A percentile compares a stretch with the other conserved stretches of the same genome.
Conservation (phyloP, 2,113 vertebrate genomes). For the Oostethus manadensis region DNA sequence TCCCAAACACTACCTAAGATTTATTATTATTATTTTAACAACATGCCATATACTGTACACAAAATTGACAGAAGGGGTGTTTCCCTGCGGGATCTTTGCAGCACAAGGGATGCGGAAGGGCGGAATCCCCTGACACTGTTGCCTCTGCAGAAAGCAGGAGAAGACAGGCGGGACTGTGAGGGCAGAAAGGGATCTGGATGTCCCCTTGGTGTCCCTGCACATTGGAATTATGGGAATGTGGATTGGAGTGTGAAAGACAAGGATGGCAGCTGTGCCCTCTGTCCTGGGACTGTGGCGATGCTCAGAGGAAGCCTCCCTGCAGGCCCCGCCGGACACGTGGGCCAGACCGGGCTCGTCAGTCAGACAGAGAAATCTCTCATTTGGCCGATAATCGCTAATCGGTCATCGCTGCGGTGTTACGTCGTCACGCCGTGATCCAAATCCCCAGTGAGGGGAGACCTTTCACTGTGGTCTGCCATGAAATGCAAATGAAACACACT, state of each 20-base stretch:
- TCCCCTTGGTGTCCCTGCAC: slow-evolving; percentile 50
- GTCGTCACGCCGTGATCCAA: slow-evolving; percentile 33
- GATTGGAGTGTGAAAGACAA: slow-evolving; percentile 56
- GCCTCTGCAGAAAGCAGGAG: slow-evolving; percentile 37
- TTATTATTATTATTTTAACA: neutral
- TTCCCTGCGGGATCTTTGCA: slow-evolving; percentile 26
- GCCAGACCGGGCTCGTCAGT: slow-evolving; percentile 37
- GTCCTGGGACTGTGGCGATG: slow-evolving; percentile 46
- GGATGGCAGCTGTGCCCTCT: slow-evolving; percentile 62
- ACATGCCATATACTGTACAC: neutral
- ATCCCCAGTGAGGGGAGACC: slow-evolving; percentile 25
- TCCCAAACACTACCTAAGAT: neutral
- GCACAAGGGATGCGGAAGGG: slow-evolving; percentile 21
- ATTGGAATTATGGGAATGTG: slow-evolving; percentile 55
- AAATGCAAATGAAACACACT: slow-evolving; percentile 43
- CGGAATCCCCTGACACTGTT: slow-evolving; percentile 42
- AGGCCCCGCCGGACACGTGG: slow-evolving; percentile 25
- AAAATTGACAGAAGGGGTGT: slow-evolving; percentile 18
- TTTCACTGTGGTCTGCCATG: slow-evolving; percentile 34
- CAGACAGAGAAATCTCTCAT: slow-evolving; percentile 31
- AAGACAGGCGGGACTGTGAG: slow-evolving; percentile 26
- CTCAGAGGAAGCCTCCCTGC: slow-evolving; percentile 46
- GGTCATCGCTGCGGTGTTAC: slow-evolving; percentile 36
- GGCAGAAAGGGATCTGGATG: slow-evolving; percentile 38
- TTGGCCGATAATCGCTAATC: slow-evolving; percentile 46